Evolutionary conservation across 2,113 vertebrate species (phyloP).

Genomic region (Ceratotherium simum): DNA sequence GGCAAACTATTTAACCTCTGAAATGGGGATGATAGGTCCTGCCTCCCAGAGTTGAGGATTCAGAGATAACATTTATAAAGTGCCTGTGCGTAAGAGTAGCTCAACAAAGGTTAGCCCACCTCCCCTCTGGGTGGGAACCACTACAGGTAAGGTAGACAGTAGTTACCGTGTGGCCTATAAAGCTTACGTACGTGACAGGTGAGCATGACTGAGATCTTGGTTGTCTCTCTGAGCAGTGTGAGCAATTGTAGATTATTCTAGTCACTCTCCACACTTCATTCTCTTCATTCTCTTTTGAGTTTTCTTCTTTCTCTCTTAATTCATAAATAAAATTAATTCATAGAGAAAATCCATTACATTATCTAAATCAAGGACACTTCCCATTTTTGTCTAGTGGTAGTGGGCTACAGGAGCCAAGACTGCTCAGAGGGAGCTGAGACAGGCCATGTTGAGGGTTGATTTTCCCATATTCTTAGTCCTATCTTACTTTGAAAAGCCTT

Average conservation of each 20-base stretch:
- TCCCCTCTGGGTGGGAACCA: accelerated
- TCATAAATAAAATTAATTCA: constrained; percentile 21
- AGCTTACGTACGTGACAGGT: accelerated
- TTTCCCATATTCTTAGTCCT: neutral
- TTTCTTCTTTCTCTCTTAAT: neutral
- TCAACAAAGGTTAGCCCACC: neutral
- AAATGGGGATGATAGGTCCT: neutral
- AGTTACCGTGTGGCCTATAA: neutral
- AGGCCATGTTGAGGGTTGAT: neutral
- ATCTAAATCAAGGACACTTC: neutral
- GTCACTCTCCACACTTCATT: neutral
- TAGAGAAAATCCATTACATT: neutral
- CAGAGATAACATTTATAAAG: neutral
- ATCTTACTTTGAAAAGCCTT: constrained; percentile 37
- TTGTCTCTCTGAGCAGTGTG: neutral
- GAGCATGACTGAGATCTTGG: neutral
- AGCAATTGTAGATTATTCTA: neutral
- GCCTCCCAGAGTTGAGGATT: neutral
- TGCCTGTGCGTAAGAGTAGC: neutral
- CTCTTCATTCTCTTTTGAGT: neutral
- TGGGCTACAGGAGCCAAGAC: neutral
- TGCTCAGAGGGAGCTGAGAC: neutral
- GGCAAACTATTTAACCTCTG: neutral
- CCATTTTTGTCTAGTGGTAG: neutral
- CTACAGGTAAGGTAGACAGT: too few relatives aligned